Evolutionary conservation across 2,888 invertebrate species (phyloP), one percentile per base, ranked within the genome.

Genomic region (Lamellibrachia satsuma): DNA sequence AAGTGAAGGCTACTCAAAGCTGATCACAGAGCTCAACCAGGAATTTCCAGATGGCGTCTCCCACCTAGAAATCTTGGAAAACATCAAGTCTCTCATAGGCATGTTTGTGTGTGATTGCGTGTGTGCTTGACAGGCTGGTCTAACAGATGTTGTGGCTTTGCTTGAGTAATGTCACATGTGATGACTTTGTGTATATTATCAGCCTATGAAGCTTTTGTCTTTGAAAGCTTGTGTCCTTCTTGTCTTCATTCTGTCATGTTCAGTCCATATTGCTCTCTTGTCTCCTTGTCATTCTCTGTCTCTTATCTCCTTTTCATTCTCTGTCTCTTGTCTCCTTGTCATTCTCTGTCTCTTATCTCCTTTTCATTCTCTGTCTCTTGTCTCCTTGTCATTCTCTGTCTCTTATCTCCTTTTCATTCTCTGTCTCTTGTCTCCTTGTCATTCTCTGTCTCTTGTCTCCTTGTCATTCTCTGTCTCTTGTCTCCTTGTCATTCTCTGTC

Each of bases 1-100:
- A 97, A 99, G 98, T 97, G 99, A 99, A 97, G 99, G 99, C 7
- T 99, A 99, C 97, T 98, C 99, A 2, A 99, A 99, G 97, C 97
- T 99, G 91, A 98, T 99, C 93, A 98, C 98, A 39, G 99, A 99
- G 97, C 97, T 99, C 93, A 98, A 98, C 97, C 98, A 98, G 96
- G 97, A 92, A 22, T 93, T 95, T 15, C 95, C 94, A 39, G 95
- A 94, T 55, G 94, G 94, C 90, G 93, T 95, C 15, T 94, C 95
- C 52, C 94, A 94, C 52, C 93, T 95, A 51, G 97, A 97, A 94
- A 97, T 98, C 94, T 97, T 99, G 95, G 98, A 99, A 97, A 98
- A 98, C 93, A 98, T 99, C 92, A 98, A 98, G 96, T 98, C 99
- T 2, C 97, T 99, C 93, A 99, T 99, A 96, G 99, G 99, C 98